Evolutionary conservation across 2,888 invertebrate species (phyloP), one percentile per base, ranked within the genome.

Genomic region (Drosophila tanythrix): DNA sequence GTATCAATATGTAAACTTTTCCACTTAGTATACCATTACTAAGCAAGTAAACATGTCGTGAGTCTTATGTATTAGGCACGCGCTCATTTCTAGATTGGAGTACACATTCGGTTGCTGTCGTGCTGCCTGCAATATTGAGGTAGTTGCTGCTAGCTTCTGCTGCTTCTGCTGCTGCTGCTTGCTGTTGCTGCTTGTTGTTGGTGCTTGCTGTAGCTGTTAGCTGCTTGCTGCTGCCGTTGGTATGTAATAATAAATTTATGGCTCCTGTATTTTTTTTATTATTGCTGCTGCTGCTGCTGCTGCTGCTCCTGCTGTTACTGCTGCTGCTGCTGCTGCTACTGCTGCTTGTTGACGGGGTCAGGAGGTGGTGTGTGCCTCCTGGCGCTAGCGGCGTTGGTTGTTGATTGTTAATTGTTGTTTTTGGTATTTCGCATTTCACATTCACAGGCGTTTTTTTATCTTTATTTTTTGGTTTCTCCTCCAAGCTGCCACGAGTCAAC

Each of bases 401-500:
- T 70, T 79, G 78, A 70, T 80, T 80, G 76, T 72, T 72, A 61
- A 70, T 88, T 86, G 87, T 83, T 88, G 87, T 86, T 83, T 76
- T 85, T 88, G 76, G 76, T 70, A 74, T 83, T 88, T 88, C 73
- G 70, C 64, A 80, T 79, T 71, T 81, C 69, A 61, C 71, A 76
- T 76, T 76, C 58, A 51, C 77, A 76, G 21, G 78, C 78, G 59
- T 43, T 73, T 63, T 57, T 29, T 52, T 43, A 8, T 43, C 27
- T 36, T 57, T 64, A 7, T 31, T 31, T 61, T 69, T 81, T 27
- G 73, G 78, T 76, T 76, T 62, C 77, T 59, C 66, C 61, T 77
- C 70, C 66, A 79, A 80, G 80, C 89, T 83, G 83, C 87, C 89
- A 88, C 83, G 83, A 83, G 81, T 89, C 83, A 83, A 88, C 74